Base-by-base conservation (phyloP, 2,888 invertebrate species). In the Hedychridium roseum region DNA sequence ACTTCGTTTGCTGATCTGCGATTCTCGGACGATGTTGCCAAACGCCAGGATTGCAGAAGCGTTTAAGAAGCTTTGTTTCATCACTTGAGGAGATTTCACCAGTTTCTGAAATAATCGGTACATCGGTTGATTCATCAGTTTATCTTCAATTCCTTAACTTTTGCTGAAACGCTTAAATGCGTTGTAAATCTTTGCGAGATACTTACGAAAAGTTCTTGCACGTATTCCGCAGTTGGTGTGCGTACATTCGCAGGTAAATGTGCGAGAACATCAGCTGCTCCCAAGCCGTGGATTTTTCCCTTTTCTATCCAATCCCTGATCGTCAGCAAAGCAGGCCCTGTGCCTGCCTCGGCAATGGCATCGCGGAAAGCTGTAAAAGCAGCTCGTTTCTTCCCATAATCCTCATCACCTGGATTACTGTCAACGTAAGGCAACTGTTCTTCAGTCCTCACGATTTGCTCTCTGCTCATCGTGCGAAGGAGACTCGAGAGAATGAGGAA, bases 291-390 rank as follows among this genome's bases (percentile, higher is more conserved):
- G 12, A 88, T 75, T 70, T 84, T 83, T 35, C 80, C 79, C 40
- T 70, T 80, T 54, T 81, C 70, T 45, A 88, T 85, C 86, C 85
- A 86, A n/a, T 82, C 73, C 61, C 83, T 82, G 60, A 89, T 82
- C 56, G 81, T 81, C 43, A 83, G 69, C 60, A 88, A 82, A 35
- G 89, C 86, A 1, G 89, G 88, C 34, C 85, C 83, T n/a, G 88
- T 89, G 42, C 89, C 90, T 15, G 85, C 81, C 75, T 88, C 83
- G 7, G 84, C 81, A 2, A 88, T 81, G 18, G 86, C 87, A 63
- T 88, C 89, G 36, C 87, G 85, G 77, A 82, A 86, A n/a, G 84
- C 82, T 72, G 79, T 81, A 86, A 87, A 88, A 65, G 84, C 81
- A 38, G 82, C 80, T 39, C 78, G 68, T 26, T 82, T 80, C 34